A percentile compares a stretch with the other conserved stretches of the same genome.
phyloP scores from a whole-genome alignment of 2,888 invertebrate genomes.

The Dusona sp. region DNA sequence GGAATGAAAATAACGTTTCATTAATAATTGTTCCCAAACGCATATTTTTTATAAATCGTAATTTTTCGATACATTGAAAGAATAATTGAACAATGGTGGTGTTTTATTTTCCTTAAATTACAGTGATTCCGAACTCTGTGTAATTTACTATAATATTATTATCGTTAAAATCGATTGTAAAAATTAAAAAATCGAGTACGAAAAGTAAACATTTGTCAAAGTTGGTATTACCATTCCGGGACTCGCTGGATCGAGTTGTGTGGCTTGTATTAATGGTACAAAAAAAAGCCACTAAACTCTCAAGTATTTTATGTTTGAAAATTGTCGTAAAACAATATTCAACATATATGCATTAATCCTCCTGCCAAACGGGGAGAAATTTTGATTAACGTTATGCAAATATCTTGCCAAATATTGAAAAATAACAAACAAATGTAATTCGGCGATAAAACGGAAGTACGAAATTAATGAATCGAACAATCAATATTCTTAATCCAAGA shows the following conservation, averaged over 20 bases:
- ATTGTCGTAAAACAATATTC: conserved; percentile 10
- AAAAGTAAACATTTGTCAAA: background rate
- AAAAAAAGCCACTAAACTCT: conserved; percentile 20
- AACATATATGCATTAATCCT: conserved; percentile 6
- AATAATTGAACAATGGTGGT: background rate
- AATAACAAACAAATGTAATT: background rate
- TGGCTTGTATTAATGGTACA: conserved; percentile 2
- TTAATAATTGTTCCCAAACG: no score
- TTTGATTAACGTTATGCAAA: background rate
- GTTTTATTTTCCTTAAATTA: background rate
- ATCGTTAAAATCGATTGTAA: background rate
- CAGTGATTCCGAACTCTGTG: background rate
- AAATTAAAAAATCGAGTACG: background rate
- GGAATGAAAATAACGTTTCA: no score
- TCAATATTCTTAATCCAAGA: no score
- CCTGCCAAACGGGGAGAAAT: conserved; percentile 9
- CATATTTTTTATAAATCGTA: no score
- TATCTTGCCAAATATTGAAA: background rate
- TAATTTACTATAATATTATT: no score
- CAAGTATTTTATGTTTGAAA: conserved; percentile 10
- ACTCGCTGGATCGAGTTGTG: conserved; percentile 10
- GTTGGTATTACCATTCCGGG: conserved; percentile 6
- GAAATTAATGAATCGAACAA: background rate
- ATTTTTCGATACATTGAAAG: background rate
- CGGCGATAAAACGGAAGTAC: background rate